Evolutionary conservation across 1,140 invertebrate genomes (phyloP).

Genomic region (Lutraria rhynchaena): DNA sequence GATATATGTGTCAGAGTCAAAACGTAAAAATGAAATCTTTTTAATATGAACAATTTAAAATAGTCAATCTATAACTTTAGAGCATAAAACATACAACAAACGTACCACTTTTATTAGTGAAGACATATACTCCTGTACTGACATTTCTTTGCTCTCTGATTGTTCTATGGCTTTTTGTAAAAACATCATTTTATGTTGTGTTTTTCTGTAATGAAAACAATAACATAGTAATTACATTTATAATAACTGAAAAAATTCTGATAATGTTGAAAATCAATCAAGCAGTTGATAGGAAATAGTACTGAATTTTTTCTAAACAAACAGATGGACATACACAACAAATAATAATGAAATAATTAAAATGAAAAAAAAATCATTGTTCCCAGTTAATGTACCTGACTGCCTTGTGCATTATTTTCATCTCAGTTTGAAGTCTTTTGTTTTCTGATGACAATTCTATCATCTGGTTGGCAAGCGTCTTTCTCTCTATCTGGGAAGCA

Average conservation of each 20-base stretch:
- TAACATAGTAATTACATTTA: neutral
- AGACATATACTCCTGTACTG: slow-evolving; percentile 75
- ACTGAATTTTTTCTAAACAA: neutral
- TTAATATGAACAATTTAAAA: no score
- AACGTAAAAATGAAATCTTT: no score
- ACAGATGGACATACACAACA: neutral
- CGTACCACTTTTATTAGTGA: slow-evolving; percentile 78
- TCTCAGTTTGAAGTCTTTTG: slow-evolving; percentile 68
- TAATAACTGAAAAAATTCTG: no score
- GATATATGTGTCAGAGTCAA: no score
- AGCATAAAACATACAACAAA: slow-evolving; percentile 1
- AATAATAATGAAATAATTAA: neutral
- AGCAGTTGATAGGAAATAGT: neutral
- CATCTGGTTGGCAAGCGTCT: slow-evolving; percentile 62
- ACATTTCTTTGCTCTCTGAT: slow-evolving; percentile 76
- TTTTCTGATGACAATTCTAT: slow-evolving; percentile 74
- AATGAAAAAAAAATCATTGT: neutral
- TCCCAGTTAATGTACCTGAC: slow-evolving; percentile 62
- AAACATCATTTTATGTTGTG: slow-evolving; percentile 74
- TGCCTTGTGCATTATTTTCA: slow-evolving; percentile 71
- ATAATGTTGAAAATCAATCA: neutral
- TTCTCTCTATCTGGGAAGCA: slow-evolving; percentile 73
- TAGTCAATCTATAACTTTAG: no score
- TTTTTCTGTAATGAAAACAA: slow-evolving; percentile 65
- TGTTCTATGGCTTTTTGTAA: slow-evolving; percentile 76